phyloP scores from a whole-genome alignment of 2,888 invertebrate genomes.

The Orthonevra nobilis region DNA sequence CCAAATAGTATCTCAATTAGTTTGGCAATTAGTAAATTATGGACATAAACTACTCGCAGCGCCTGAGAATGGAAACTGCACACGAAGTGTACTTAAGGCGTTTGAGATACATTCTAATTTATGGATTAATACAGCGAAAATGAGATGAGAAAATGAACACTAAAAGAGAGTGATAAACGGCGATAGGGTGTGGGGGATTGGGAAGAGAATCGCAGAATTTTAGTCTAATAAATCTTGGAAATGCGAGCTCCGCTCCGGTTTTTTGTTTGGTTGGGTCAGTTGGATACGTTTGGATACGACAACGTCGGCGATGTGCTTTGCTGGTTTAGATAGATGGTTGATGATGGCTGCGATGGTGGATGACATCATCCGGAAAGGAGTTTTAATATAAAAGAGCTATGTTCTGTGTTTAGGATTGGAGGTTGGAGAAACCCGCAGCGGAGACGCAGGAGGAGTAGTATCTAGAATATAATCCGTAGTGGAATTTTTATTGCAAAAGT shows the following conservation, averaged over 20 bases:
- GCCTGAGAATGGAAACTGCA: conserved; percentile 21
- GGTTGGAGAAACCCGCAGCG: conserved; percentile 3
- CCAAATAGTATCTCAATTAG: conserved; percentile 53
- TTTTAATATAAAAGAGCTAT: conserved; percentile 53
- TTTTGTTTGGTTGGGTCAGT: conserved; percentile 46
- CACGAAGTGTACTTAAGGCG: conserved; percentile 23
- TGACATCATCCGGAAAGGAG: conserved; percentile 68
- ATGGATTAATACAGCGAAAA: conserved; percentile 47
- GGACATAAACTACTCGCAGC: conserved; percentile 49
- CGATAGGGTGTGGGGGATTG: too few relatives aligned
- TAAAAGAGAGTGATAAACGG: conserved; percentile 1
- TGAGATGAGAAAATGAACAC: not conserved
- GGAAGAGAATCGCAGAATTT: too few relatives aligned
- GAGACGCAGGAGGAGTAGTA: conserved; percentile 2
- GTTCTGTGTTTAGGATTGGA: too few relatives aligned
- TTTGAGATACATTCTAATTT: conserved; percentile 60
- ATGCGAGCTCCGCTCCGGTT: conserved; percentile 32
- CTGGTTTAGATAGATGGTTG: conserved; percentile 44
- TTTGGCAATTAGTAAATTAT: conserved; percentile 51
- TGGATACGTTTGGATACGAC: too few relatives aligned
- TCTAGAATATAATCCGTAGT: conserved; percentile 33
- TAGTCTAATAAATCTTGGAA: conserved; percentile 60
- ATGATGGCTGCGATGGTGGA: conserved; percentile 46
- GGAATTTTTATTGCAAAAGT: conserved; percentile 52
- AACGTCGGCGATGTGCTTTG: not conserved